Evolutionary conservation across 2,113 vertebrate species (phyloP).

Genomic region (Microcebus ravelobensis): DNA sequence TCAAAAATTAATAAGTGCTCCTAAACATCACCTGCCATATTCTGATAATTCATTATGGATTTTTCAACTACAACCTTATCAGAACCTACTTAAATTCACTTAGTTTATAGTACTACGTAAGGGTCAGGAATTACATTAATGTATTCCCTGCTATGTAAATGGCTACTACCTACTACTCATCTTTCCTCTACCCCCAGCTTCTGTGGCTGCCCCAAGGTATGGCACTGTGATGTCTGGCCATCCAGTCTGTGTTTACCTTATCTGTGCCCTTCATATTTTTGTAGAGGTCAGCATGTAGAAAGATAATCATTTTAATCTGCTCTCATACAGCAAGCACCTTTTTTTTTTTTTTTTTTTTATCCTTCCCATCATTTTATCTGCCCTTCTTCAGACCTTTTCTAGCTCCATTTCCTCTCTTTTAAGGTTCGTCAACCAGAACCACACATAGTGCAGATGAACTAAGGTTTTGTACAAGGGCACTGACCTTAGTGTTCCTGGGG

Average conservation of each 20-base stretch:
- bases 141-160: neutral
- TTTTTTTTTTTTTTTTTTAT: conserved; percentile 8
- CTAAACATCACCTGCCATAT: neutral
- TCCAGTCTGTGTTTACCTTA: conserved; percentile 19
- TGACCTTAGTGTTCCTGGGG: conserved; percentile 50
- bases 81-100: neutral
- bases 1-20: neutral
- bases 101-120: neutral
- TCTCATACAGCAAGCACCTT: conserved; percentile 10
- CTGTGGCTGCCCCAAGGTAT: neutral
- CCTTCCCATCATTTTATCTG: conserved; percentile 69
- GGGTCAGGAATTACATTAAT: neutral
- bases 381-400: conserved; percentile 64
- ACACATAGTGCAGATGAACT: conserved; percentile 39
- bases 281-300: conserved; percentile 50
- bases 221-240: neutral
- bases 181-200: neutral
- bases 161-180: neutral
- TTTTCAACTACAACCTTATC: neutral
- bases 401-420: conserved; percentile 70
- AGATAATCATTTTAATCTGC: conserved; percentile 60
- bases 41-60: neutral
- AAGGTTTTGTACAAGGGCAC: conserved; percentile 52
- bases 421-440: conserved; percentile 71
- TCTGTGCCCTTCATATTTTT: conserved; percentile 40